Base-by-base conservation (phyloP, 2,888 invertebrate species). In the Dasypolia templi region DNA sequence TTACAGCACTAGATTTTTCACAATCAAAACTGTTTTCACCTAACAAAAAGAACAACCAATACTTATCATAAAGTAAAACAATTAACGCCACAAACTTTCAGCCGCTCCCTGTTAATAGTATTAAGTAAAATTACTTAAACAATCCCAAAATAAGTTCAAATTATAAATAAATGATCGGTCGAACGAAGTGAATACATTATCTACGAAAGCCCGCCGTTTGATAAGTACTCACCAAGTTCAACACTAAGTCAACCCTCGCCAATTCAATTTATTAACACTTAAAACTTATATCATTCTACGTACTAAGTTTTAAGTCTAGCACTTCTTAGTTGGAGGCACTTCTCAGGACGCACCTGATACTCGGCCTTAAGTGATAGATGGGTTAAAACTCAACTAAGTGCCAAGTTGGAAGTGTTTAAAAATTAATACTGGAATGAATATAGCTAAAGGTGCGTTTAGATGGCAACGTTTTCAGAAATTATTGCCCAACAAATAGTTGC, bases 181-280 rank as follows among this genome's bases (percentile, higher is more conserved):
- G 22, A 49, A 81, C 32, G 9, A 67, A 55, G 29, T 39, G 55
- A 64, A 72, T 59, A 81, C 68, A 53, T 71, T 58, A 72, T 49
- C 26, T 58, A 46, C 42, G 35, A 70, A 75, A 67, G 53, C 35
- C 67, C 22, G 56, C 68, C 62, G 68, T 79, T 81, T 82, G 80
- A 84, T 71, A 80, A 82, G 71, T 75, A 69, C 81, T 82, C 72
- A 84, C 65, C 7, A 71, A 81, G 75, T 82, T 75, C 67, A 68
- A 71, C 80, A 83, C 83, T 81, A 66, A 84, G 71, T 80, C 71
- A 75, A 75, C 68, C 70, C 66, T 29, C 58, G 70, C 70, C 75
- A 79, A 76, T 82, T 82, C 83, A 85, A 85, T 87, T 87, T 84
- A 88, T 81, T 81, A 83, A 68, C 79, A 83, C 85, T 83, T 80